Percentiles rank a stretch among this genome's conserved stretches.
Conservation (phyloP, 2,113 vertebrate species). For the Cyphomyrus discorhynchus region DNA sequence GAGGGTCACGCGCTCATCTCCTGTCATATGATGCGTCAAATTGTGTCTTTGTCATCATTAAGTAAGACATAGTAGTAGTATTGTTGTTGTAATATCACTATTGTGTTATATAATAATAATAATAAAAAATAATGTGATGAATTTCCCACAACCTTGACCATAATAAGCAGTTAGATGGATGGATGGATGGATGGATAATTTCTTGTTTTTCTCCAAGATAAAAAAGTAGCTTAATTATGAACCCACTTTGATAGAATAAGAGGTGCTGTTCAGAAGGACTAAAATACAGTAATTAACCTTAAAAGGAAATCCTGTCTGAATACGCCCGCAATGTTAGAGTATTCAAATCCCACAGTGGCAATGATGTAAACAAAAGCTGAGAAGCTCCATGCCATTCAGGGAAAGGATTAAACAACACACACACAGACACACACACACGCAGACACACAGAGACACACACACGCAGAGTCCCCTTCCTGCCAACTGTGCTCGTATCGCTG, state of each 20-base stretch:
- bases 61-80: background rate
- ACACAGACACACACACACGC: background rate
- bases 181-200: background rate
- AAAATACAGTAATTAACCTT: background rate
- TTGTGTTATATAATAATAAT: background rate
- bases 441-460: background rate
- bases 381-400: background rate
- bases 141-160: background rate
- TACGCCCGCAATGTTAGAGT: background rate
- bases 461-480: background rate
- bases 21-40: background rate
- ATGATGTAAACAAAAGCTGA: background rate
- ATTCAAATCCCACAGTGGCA: background rate
- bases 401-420: background rate
- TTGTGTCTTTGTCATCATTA: background rate
- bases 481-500: constrained; percentile 20
- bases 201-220: background rate
- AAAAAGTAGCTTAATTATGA: background rate
- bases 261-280: background rate
- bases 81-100: background rate
- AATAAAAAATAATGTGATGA: background rate
- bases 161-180: background rate
- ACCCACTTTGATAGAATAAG: background rate
- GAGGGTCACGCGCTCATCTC: background rate
- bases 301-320: background rate